Percentiles rank a stretch among this genome's conserved stretches.
These are phyloP conservation scores for Dermatemys mawii DNA, from an alignment of 2,113 vertebrate genomes.

Conservation along the genomic window DNA sequence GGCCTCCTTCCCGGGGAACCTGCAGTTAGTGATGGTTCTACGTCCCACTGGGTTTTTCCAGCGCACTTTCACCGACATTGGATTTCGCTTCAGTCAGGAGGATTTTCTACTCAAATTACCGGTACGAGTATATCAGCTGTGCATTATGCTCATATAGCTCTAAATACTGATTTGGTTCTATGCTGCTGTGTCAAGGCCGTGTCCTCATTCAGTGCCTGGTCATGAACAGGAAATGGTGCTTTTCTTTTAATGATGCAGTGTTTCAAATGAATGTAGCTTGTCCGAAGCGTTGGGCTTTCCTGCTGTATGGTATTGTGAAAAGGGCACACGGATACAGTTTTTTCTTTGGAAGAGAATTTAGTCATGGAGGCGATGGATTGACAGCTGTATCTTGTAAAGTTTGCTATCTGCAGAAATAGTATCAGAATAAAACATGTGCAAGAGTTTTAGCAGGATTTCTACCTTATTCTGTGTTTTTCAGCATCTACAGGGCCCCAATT, in stretches of 20 bases:
- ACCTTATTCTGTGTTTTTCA: not conserved
- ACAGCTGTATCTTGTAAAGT: not conserved
- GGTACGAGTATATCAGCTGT: constrained; percentile 73
- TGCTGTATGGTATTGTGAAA: not conserved
- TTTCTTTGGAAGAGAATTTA: not conserved
- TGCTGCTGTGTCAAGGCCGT: not conserved
- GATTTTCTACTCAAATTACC: constrained; percentile 97
- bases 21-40: constrained; percentile 95
- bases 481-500: not conserved
- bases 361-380: not conserved
- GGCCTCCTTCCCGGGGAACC: constrained; percentile 94
- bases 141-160: rapidly evolving
- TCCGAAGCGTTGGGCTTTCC: not conserved
- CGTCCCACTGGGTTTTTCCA: constrained; percentile 96
- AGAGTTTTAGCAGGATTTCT: not conserved
- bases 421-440: not conserved
- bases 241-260: not conserved
- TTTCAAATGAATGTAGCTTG: not conserved
- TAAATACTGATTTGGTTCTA: rapidly evolving
- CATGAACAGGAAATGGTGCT: not conserved
- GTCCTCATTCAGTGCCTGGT: no score
- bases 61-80: constrained; percentile 94
- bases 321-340: not conserved
- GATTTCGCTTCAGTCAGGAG: constrained; percentile 96
- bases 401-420: not conserved